These are phyloP conservation scores for Rhodeus uyekii DNA, from an alignment of 2,797 vertebrate species.

Conservation along the genomic window DNA sequence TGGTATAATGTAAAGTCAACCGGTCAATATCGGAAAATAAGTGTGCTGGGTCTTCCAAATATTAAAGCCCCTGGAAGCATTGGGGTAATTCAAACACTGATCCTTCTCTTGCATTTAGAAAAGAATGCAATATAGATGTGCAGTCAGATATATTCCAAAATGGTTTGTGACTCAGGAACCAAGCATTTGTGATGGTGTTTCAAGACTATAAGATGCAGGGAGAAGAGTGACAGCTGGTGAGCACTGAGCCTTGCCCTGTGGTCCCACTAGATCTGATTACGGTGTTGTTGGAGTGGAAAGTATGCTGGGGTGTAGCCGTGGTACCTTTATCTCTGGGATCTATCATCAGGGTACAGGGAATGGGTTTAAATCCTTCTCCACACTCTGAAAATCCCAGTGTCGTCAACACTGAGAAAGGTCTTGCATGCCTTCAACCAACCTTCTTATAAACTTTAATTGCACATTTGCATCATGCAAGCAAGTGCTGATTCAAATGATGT, in stretches of 20 bases:
- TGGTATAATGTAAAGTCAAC: too few relatives aligned
- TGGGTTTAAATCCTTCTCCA: slow-evolving; percentile 40
- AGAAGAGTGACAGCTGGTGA: slow-evolving; percentile 63
- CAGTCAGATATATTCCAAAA: background rate
- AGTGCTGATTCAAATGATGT: background rate
- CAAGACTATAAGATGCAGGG: slow-evolving; percentile 23
- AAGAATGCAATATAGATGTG: background rate
- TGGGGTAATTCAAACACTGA: background rate
- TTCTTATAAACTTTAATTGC: background rate
- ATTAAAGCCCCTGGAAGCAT: background rate
- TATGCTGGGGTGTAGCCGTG: slow-evolving; percentile 60
- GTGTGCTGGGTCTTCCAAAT: background rate
- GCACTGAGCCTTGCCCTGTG: slow-evolving; percentile 52
- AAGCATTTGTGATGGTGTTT: slow-evolving; percentile 21
- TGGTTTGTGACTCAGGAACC: background rate
- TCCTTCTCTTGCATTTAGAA: background rate
- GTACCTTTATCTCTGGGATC: slow-evolving; percentile 60
- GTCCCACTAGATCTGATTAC: slow-evolving; percentile 74
- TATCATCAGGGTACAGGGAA: slow-evolving; percentile 60
- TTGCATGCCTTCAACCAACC: background rate
- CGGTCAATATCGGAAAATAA: background rate
- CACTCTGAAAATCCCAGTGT: slow-evolving; percentile 20
- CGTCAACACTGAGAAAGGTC: slow-evolving; percentile 15
- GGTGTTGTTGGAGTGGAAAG: slow-evolving; percentile 69
- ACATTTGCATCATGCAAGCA: background rate